phyloP scores from a whole-genome alignment of 2,797 vertebrate species.

The Enteromius radiatus region DNA sequence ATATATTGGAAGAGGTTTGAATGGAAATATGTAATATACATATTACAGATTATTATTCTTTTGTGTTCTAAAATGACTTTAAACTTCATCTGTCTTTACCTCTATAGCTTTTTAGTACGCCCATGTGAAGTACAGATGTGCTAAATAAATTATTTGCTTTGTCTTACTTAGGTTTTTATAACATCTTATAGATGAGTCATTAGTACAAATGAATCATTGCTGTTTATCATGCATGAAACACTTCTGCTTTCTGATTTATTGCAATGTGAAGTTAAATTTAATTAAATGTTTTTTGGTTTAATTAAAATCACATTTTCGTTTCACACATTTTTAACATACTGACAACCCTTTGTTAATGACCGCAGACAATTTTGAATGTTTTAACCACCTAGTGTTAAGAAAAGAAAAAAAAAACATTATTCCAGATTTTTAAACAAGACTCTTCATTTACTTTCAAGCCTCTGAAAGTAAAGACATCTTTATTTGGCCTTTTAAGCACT shows the following conservation, averaged over 20 bases:
- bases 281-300: not conserved
- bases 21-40: too few species aligned
- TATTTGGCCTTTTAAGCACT: not conserved
- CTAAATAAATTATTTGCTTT: not conserved
- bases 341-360: not conserved
- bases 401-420: not conserved
- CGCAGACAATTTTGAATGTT: not conserved
- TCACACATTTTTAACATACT: not conserved
- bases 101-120: not conserved
- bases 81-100: not conserved
- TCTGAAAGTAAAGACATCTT: not conserved
- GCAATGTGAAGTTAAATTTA: not conserved
- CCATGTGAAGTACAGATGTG: not conserved
- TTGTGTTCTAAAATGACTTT: not conserved
- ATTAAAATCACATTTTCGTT: not conserved
- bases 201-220: slow-evolving; percentile 12
- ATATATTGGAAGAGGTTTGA: too few species aligned
- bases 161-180: not conserved
- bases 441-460: not conserved
- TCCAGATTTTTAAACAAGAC: not conserved
- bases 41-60: too few species aligned
- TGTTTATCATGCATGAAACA: not conserved
- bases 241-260: not conserved
- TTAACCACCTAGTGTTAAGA: not conserved
- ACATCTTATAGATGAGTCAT: not conserved